Base-by-base conservation (phyloP, 2,888 invertebrate genomes). In the Macrosiphum euphorbiae region DNA sequence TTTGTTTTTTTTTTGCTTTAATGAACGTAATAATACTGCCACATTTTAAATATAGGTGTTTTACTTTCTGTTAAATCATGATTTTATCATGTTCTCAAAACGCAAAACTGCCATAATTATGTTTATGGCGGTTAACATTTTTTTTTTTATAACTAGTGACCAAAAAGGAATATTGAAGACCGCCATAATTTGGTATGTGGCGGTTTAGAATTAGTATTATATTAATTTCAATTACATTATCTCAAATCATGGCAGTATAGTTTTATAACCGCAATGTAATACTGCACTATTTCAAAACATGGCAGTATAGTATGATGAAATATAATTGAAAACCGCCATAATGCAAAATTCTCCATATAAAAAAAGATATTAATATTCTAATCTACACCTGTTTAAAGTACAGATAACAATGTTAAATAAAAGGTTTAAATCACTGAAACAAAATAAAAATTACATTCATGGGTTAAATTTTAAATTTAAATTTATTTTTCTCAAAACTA, bases 271-370 rank as follows among this genome's bases (percentile, higher is more conserved):
- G 7, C 26, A 52, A 88, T 52, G 52, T 35, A 88, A 52, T 52
- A 88, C 88, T 88, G 88, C 88, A 88, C 50, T 52, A 52, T 52
- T 20, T n/a, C 88, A 88, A 52, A 88, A 50, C 52, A 8, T 88
- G 88, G 88, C 88, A 88, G 88, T 52, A 52, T 50, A 16, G 88
- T 88, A 88, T 88, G 16, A 88, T 35, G 88, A 35, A 88, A 52
- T 35, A 88, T 8, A 52, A 88, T 88, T 52, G 13, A 88, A 88
- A 88, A 88, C 88, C 52, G 52, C 88, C 35, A 52, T 52, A 88
- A 88, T 4, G 28, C 16, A 35, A 88, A 88, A 52, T 52, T 50
- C 50, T 52, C 20, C 8, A 7, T 5, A 52, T 52, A 16, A 52
- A 50, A 88, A 52, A 52, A 52, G 16, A n/a, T 50, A 88, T n/a